These are phyloP conservation scores for Parambassis ranga DNA, from an alignment of 2,797 vertebrate genomes.

Conservation along the genomic window DNA sequence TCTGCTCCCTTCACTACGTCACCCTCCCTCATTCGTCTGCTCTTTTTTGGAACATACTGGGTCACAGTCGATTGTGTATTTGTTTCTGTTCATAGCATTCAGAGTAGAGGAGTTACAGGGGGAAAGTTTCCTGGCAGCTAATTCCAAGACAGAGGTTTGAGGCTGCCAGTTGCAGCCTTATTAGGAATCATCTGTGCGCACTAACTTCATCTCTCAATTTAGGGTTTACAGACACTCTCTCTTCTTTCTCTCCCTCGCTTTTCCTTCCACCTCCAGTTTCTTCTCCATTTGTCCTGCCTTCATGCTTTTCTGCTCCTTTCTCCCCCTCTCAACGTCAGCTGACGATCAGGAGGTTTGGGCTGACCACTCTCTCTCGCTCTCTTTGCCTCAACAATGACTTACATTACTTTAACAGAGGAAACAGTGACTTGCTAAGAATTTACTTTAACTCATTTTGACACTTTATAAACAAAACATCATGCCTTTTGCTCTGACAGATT, in stretches of 20 bases:
- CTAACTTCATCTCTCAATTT: conserved; percentile 69
- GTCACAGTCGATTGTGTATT: conserved; percentile 59
- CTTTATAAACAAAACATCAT: conserved; percentile 17
- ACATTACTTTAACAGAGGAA: conserved; percentile 8
- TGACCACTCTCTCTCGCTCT: conserved; percentile 33
- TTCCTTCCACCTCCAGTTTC: conserved; percentile 15
- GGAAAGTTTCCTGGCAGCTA: conserved; percentile 82
- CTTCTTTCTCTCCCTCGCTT: conserved; percentile 28
- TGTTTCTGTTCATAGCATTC: conserved; percentile 68
- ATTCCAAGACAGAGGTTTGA: conserved; percentile 66
- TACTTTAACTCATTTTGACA: background rate
- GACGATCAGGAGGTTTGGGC: conserved; percentile 76
- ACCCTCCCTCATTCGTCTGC: conserved; percentile 40
- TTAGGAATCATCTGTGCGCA: conserved; percentile 81
- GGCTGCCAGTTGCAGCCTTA: conserved; percentile 83
- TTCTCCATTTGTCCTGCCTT: conserved; percentile 17
- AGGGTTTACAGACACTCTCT: conserved; percentile 62
- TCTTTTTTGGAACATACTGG: conserved; percentile 44
- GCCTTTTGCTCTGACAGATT: conserved; percentile 13
- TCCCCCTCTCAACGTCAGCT: conserved; percentile 69
- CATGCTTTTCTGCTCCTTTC: conserved; percentile 17
- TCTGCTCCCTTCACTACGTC: background rate
- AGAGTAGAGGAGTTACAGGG: conserved; percentile 65
- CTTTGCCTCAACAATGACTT: conserved; percentile 5
- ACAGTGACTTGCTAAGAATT: background rate